Percentiles rank a stretch among this genome's conserved stretches.
Evolutionary conservation across 2,797 vertebrate species (phyloP).

Genomic region (Chaetophractus vellerosus): DNA sequence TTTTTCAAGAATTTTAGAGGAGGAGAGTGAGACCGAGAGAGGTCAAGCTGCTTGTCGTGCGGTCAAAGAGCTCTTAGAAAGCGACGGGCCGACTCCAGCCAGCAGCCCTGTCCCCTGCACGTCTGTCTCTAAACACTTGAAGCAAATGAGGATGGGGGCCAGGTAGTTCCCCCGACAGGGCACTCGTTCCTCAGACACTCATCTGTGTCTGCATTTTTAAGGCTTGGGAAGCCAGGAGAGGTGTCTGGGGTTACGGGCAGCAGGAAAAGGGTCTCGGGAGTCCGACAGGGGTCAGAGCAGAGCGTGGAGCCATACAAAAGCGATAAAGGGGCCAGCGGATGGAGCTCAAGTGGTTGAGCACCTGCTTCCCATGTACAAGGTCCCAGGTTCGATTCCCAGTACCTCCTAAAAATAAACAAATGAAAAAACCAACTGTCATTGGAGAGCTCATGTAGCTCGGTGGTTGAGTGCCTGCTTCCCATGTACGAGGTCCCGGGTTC

Average conservation of each 20-base stretch:
- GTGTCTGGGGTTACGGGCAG: background rate
- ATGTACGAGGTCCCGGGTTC: too few relatives aligned
- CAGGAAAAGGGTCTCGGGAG: background rate
- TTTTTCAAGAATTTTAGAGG: slow-evolving; percentile 12
- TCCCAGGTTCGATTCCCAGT: too few relatives aligned
- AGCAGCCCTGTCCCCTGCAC: background rate
- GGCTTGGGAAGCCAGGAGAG: background rate
- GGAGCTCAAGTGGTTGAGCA: too few relatives aligned
- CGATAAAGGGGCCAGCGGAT: background rate
- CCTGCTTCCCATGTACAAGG: too few relatives aligned
- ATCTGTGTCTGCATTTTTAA: background rate
- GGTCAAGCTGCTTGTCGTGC: background rate
- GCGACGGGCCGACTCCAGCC: background rate
- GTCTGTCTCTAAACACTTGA: background rate
- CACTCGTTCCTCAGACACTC: background rate
- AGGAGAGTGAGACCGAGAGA: background rate
- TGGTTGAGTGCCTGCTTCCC: too few relatives aligned
- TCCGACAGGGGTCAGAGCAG: background rate
- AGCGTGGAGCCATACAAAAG: background rate
- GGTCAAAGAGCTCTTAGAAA: background rate
- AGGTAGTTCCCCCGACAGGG: background rate
- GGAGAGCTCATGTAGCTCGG: too few relatives aligned
- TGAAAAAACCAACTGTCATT: too few relatives aligned
- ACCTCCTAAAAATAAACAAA: too few relatives aligned
- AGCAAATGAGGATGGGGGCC: background rate